Evolutionary conservation across 2,888 invertebrate species (phyloP), one percentile per base, ranked within the genome.

Genomic region (Imbricaverruca yamaguchii): DNA sequence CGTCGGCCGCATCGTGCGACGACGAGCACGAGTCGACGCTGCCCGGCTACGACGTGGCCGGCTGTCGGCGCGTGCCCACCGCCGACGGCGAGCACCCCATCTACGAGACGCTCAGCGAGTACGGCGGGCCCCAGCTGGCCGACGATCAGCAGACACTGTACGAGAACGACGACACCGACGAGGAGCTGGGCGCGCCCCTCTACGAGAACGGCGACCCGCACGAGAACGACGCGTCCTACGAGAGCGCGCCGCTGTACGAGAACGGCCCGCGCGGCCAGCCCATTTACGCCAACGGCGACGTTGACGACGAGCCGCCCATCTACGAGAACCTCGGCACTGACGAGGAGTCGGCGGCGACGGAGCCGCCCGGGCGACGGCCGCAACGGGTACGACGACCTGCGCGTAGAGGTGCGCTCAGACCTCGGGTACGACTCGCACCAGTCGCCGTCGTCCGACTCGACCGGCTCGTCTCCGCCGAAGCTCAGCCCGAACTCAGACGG

Each of bases 391-490:
- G 74, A 74, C 18, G 18, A 55, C 74, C 74, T 74, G 18, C 74
- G 74, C 8, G 74, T 74, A 21, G 74, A 74, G 21, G 74, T 74
- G 21, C 15, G 53, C 21, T 53, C 74, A 10, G 74, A 74, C 53
- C 74, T 53, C 74, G 74, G 74, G 15, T 74, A 74, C 55, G 74
- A 55, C 74, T 74, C 74, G 53, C 21, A 74, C 74, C 74, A 74
- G 74, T 74, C 74, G 74, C 53, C 74, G 9, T 53, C 74, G 18
- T 74, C 74, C 53, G 74, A 21, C 53, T 74, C 74, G 18, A 11
- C 74, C 18, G 74, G 21, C 18, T 74, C 74, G 53, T 53, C 69
- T 12, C 67, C 65, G 23, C 23, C 65, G 10, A n/a, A 23, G 10
- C 10, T n/a, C 65, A 65, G 65, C 65, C 23, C 65, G 0, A 23